Conservation (phyloP, 2,888 invertebrate species). For the Phortica okadai region DNA sequence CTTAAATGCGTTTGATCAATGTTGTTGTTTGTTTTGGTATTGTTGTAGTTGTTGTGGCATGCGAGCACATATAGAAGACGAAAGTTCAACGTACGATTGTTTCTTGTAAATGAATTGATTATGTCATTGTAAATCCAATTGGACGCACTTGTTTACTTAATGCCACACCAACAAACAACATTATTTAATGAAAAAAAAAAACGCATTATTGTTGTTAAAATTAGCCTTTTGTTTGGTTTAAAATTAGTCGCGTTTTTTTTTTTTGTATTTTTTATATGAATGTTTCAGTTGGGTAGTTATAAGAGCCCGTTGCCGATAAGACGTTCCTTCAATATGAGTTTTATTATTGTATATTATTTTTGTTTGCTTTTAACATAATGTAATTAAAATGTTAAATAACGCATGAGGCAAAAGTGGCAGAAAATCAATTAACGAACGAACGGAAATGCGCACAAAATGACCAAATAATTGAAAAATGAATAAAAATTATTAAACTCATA, state of each 20-base stretch:
- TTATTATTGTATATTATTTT: background rate
- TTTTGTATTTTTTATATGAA: background rate
- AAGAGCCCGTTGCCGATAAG: background rate
- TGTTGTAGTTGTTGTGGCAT: background rate
- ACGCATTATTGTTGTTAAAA: background rate
- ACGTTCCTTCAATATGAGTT: background rate
- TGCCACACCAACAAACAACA: background rate
- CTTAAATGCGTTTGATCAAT: slow-evolving; percentile 11
- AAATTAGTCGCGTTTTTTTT: background rate
- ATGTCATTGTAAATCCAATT: background rate
- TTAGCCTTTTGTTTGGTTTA: background rate
- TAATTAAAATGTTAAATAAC: background rate
- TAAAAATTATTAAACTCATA: slow-evolving; percentile 10
- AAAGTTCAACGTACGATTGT: background rate
- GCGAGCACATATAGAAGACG: too few relatives aligned
- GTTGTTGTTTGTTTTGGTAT: background rate
- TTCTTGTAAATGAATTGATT: background rate
- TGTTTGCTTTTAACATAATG: background rate
- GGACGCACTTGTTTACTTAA: background rate
- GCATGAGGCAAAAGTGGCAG: background rate
- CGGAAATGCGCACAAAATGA: background rate
- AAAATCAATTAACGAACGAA: background rate
- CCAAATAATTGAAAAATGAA: background rate
- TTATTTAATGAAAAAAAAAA: background rate
- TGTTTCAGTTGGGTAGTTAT: background rate